Evolutionary conservation across 2,113 vertebrate genomes (phyloP).

Genomic region (Nannospalax galili): DNA sequence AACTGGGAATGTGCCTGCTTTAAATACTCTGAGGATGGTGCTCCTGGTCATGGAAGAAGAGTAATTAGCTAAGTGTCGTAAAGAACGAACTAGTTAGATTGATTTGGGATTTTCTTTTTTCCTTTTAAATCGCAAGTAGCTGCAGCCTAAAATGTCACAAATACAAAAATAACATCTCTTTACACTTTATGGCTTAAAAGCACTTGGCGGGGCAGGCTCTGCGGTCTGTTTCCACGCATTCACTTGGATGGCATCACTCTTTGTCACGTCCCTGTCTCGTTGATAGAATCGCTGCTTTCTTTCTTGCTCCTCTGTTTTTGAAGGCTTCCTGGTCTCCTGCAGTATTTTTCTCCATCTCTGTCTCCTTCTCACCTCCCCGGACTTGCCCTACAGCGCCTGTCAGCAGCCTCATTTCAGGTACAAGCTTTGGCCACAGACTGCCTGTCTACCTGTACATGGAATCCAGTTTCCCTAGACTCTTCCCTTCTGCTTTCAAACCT

Average conservation of each 20-base stretch:
- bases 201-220: slow-evolving; percentile 14
- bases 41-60: neutral
- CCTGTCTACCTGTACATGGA: neutral
- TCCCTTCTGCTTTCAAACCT: neutral
- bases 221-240: slow-evolving; percentile 27
- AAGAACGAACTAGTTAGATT: slow-evolving; percentile 16
- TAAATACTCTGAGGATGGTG: slow-evolving; percentile 30
- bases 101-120: slow-evolving; percentile 64
- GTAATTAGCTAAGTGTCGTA: slow-evolving; percentile 44
- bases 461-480: neutral
- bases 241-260: slow-evolving; percentile 35
- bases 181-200: slow-evolving; percentile 66
- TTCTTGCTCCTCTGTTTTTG: neutral
- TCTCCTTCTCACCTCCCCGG: neutral
- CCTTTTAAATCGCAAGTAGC: slow-evolving; percentile 66
- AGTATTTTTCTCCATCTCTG: neutral
- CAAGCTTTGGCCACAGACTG: neutral
- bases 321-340: neutral
- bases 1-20: neutral
- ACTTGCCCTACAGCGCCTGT: neutral
- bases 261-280: neutral
- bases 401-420: neutral
- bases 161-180: slow-evolving; percentile 76
- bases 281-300: neutral
- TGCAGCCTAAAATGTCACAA: slow-evolving; percentile 74